Conservation (phyloP, 2,888 invertebrate species). For the Arenicola marina region DNA sequence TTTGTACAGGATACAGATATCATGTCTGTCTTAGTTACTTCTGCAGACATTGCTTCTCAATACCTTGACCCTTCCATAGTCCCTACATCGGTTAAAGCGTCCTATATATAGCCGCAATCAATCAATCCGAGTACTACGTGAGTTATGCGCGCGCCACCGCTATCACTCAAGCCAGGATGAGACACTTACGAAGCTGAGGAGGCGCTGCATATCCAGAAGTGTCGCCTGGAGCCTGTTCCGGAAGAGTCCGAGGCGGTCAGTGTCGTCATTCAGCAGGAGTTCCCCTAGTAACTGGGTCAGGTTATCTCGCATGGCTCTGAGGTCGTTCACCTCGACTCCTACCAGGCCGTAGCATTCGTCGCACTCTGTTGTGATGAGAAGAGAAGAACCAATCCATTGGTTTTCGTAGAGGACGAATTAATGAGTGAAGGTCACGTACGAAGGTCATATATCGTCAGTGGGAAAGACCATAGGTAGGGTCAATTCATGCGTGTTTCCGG, state of each 20-base stretch:
- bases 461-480: too few relatives aligned
- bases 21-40: too few relatives aligned
- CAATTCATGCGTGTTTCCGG: too few relatives aligned
- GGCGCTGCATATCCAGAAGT: conserved; percentile 1
- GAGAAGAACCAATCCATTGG: neutral
- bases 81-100: neutral
- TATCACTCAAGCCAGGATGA: too few relatives aligned
- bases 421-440: neutral
- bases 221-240: conserved; percentile 4
- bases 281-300: conserved; percentile 18
- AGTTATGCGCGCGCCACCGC: too few relatives aligned
- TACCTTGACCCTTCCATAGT: neutral
- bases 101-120: too few relatives aligned
- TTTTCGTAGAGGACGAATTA: neutral
- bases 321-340: conserved; percentile 25
- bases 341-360: conserved; percentile 38
- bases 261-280: conserved; percentile 25
- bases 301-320: conserved; percentile 28
- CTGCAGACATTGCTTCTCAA: neutral
- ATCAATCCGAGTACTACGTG: too few relatives aligned
- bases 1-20: too few relatives aligned
- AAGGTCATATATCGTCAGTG: too few relatives aligned
- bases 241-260: conserved; percentile 28
- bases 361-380: conserved; percentile 33
- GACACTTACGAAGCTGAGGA: conserved; percentile 15